phyloP scores from a whole-genome alignment of 1,140 invertebrate species.

The Drosophila funebris region DNA sequence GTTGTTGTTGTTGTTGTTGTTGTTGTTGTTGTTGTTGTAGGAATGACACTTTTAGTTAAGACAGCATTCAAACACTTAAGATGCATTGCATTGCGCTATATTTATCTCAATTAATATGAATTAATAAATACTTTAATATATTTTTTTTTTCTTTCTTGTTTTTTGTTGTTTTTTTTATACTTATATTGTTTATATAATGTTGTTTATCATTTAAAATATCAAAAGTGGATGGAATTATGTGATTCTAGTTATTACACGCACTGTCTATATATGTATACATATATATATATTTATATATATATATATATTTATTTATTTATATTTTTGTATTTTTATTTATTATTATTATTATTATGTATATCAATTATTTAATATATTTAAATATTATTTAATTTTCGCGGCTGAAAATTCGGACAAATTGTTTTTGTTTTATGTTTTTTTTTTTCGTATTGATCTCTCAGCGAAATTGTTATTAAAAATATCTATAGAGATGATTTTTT shows the following conservation, averaged over 20 bases:
- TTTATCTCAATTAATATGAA: slow-evolving; percentile 31
- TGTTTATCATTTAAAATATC: slow-evolving; percentile 73
- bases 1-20: slow-evolving; percentile 16
- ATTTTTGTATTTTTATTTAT: slow-evolving; percentile 8
- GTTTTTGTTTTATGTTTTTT: slow-evolving; percentile 20
- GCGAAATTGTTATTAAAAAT: slow-evolving; percentile 21
- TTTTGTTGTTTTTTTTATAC: slow-evolving; percentile 32
- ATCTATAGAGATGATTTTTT: slow-evolving; percentile 31
- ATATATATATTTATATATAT: slow-evolving; percentile 16
- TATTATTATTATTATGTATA: slow-evolving; percentile 23
- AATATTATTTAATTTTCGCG: slow-evolving; percentile 25
- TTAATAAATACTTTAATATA: slow-evolving; percentile 60
- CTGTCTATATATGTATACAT: slow-evolving; percentile 41
- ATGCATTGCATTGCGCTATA: slow-evolving; percentile 43
- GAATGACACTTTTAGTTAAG: slow-evolving; percentile 34
- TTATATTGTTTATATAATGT: slow-evolving; percentile 37
- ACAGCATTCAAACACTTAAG: slow-evolving; percentile 70
- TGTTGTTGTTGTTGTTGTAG: slow-evolving; percentile 26
- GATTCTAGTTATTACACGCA: slow-evolving; percentile 79
- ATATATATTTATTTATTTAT: slow-evolving; percentile 19
- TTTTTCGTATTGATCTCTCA: slow-evolving; percentile 1
- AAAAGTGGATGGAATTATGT: slow-evolving; percentile 82
- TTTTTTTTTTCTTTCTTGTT: slow-evolving; percentile 17
- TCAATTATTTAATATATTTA: slow-evolving; percentile 31
- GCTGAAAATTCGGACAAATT: slow-evolving; percentile 42